Conservation (phyloP, 2,797 vertebrate genomes). For the Mionectes olivaceus region DNA sequence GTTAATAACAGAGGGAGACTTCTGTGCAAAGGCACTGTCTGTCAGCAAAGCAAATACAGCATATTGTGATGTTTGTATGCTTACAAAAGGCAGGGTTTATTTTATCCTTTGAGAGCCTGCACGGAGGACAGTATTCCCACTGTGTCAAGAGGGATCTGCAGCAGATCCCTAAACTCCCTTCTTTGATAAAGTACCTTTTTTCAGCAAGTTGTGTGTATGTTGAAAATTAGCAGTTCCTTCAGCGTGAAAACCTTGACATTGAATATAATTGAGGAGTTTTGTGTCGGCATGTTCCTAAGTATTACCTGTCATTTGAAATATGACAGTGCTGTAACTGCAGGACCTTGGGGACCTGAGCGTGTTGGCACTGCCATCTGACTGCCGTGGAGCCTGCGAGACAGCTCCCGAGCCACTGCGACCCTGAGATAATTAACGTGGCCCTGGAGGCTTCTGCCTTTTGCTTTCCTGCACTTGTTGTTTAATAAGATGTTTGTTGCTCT, state of each 20-base stretch:
- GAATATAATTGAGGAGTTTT: slow-evolving; percentile 82
- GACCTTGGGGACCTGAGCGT: slow-evolving; percentile 75
- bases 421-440: slow-evolving; percentile 83
- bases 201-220: slow-evolving; percentile 44
- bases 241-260: slow-evolving; percentile 76
- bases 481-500: slow-evolving; percentile 78
- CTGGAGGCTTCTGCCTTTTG: slow-evolving; percentile 74
- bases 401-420: slow-evolving; percentile 75
- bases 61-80: not conserved
- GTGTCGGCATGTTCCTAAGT: slow-evolving; percentile 66
- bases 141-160: slow-evolving; percentile 25
- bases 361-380: slow-evolving; percentile 78
- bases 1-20: not conserved
- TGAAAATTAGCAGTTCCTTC: slow-evolving; percentile 77
- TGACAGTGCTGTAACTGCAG: slow-evolving; percentile 76
- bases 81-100: slow-evolving; percentile 26
- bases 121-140: slow-evolving; percentile 3
- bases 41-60: slow-evolving; percentile 7
- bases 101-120: not conserved
- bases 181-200: slow-evolving; percentile 68
- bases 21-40: not conserved
- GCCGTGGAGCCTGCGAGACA: slow-evolving; percentile 70
- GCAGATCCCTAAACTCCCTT: slow-evolving; percentile 23
- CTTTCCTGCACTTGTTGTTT: slow-evolving; percentile 75
- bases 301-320: slow-evolving; percentile 85